Evolutionary conservation across 2,888 invertebrate species (phyloP).

Genomic region (Drosophila monieri): DNA sequence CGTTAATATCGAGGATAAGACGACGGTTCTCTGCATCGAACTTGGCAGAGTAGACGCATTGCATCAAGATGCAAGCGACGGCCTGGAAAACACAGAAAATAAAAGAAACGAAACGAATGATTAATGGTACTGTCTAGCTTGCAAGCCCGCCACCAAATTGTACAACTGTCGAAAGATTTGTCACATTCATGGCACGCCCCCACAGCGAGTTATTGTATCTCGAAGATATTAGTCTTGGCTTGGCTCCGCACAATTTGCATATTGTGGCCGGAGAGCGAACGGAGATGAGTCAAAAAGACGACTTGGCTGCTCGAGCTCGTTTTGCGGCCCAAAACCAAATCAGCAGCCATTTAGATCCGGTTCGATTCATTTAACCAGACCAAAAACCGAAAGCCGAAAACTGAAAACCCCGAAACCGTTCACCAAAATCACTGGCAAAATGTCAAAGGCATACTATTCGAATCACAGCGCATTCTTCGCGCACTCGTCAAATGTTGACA

Average conservation of each 20-base stretch:
- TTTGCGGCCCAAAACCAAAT: conserved; percentile 53
- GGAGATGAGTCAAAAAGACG: conserved; percentile 37
- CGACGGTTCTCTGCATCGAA: conserved; percentile 85
- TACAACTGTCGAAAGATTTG: conserved; percentile 37
- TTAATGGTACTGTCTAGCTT: conserved; percentile 28
- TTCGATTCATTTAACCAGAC: conserved; percentile 46
- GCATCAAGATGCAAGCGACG: conserved; percentile 84
- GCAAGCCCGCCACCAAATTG: neutral
- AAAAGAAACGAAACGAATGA: conserved; percentile 10
- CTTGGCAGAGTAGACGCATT: conserved; percentile 81
- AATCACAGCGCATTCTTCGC: conserved; percentile 28
- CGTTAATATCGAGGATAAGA: conserved; percentile 89
- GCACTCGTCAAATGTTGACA: conserved; percentile 27
- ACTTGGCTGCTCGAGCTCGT: conserved; percentile 33
- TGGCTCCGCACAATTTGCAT: conserved; percentile 29
- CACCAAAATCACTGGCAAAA: conserved; percentile 43
- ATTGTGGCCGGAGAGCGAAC: neutral
- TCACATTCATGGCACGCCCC: conserved; percentile 39
- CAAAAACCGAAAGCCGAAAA: conserved; percentile 2
- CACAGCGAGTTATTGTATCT: conserved; percentile 6
- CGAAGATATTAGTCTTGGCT: conserved; percentile 15
- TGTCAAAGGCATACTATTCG: conserved; percentile 64
- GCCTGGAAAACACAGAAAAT: conserved; percentile 73
- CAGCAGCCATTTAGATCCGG: conserved; percentile 72
- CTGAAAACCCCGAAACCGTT: conserved; percentile 42